A percentile compares a stretch with the other conserved stretches of the same genome.
Conservation (phyloP, 2,797 vertebrate species). For the Orientallactaga sibirica region DNA sequence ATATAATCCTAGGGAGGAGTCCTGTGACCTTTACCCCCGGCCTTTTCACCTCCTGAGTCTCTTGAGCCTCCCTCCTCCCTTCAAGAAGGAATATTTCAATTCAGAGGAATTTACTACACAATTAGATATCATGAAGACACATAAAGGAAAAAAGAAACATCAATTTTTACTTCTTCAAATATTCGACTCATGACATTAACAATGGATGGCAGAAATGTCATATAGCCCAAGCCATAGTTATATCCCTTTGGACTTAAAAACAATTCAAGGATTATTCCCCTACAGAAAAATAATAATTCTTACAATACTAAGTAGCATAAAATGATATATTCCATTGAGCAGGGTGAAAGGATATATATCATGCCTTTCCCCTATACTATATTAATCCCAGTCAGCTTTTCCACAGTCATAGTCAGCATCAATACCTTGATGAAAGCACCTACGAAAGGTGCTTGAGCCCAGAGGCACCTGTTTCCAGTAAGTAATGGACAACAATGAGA, state of each 20-base stretch:
- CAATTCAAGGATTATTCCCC: background rate
- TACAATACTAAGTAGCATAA: slow-evolving; percentile 5
- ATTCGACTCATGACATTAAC: background rate
- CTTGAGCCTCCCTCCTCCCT: no score
- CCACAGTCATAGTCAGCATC: slow-evolving; percentile 76
- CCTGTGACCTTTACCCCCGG: no score
- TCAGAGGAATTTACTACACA: no score
- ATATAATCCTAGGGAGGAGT: no score
- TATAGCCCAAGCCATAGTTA: background rate
- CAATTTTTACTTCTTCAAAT: background rate
- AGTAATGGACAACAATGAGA: slow-evolving; percentile 70
- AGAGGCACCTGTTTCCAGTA: slow-evolving; percentile 69
- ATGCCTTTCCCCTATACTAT: background rate
- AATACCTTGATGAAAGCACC: slow-evolving; percentile 79
- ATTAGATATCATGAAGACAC: background rate
- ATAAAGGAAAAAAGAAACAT: slow-evolving; percentile 6
- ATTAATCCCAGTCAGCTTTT: slow-evolving; percentile 67
- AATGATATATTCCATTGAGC: slow-evolving; percentile 64
- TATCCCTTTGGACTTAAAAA: slow-evolving; percentile 23
- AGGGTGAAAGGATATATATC: slow-evolving; percentile 76
- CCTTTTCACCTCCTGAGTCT: no score
- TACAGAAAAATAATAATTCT: slow-evolving; percentile 2
- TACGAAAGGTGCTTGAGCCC: slow-evolving; percentile 81
- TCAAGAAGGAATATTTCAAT: no score
- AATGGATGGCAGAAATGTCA: background rate